Percentiles rank a stretch among this genome's conserved stretches.
phyloP scores from a whole-genome alignment of 2,888 invertebrate species.

The Bhutanitis thaidina region DNA sequence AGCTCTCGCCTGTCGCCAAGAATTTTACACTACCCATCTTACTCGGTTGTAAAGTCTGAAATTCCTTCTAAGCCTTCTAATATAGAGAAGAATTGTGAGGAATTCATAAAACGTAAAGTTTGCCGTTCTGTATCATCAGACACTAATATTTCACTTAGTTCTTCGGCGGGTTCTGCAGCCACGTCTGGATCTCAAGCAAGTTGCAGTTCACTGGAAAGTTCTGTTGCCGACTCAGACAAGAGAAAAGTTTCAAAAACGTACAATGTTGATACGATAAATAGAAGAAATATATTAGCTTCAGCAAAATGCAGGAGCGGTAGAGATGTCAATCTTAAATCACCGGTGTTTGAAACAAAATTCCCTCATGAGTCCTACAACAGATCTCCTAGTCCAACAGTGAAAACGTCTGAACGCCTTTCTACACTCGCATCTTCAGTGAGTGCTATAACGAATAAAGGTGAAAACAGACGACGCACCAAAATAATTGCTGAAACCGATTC shows the following conservation, averaged over 20 bases:
- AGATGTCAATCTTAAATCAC: conserved; percentile 85
- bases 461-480: conserved; percentile 71
- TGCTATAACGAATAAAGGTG: conserved; percentile 73
- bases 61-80: conserved; percentile 51
- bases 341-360: conserved; percentile 86
- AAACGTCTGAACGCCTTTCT: conserved; percentile 76
- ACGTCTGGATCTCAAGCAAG: conserved; percentile 88
- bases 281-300: conserved; percentile 92
- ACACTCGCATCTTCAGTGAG: conserved; percentile 76
- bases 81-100: conserved; percentile 56
- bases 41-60: conserved; percentile 69
- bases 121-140: conserved; percentile 86
- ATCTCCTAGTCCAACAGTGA: conserved; percentile 70
- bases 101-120: conserved; percentile 78
- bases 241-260: conserved; percentile 87
- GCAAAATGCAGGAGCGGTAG: conserved; percentile 91
- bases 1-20: conserved; percentile 74
- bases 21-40: conserved; percentile 57
- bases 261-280: conserved; percentile 90
- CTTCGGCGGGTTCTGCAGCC: conserved; percentile 85
- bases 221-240: conserved; percentile 81
- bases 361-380: conserved; percentile 79
- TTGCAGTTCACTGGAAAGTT: conserved; percentile 83
- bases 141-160: conserved; percentile 85
- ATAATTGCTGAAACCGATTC: conserved; percentile 67